phyloP scores from a whole-genome alignment of 2,113 vertebrate species.

The Puffinus mauretanicus region DNA sequence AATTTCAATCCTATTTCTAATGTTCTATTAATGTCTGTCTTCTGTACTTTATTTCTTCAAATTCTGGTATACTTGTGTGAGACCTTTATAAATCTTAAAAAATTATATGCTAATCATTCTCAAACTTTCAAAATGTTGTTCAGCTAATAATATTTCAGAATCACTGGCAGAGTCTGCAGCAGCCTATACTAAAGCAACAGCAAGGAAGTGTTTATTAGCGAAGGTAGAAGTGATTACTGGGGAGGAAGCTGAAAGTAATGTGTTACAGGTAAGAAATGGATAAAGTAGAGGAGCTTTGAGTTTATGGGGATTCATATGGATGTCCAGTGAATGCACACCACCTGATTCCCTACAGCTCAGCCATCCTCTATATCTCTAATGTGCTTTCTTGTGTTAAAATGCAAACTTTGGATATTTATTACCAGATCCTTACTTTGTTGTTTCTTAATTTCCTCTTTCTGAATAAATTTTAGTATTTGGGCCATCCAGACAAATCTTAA shows the following conservation, averaged over 20 bases:
- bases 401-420: background rate
- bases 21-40: background rate
- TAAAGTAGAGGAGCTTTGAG: background rate
- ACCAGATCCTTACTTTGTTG: background rate
- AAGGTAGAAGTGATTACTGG: constrained; percentile 98
- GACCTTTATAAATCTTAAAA: background rate
- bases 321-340: background rate
- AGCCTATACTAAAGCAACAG: constrained; percentile 98
- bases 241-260: constrained; percentile 97
- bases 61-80: background rate
- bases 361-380: background rate
- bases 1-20: background rate
- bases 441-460: background rate
- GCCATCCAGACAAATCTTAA: background rate
- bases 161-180: constrained; percentile 97
- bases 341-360: background rate
- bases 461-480: background rate
- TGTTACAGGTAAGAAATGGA: constrained; percentile 84
- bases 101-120: background rate
- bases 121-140: constrained; percentile 27
- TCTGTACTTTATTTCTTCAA: background rate
- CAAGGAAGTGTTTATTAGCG: constrained; percentile 92
- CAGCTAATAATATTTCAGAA: constrained; percentile 86
- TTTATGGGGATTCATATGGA: background rate
- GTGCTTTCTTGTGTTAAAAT: background rate